Conservation (phyloP, 2,888 invertebrate species). For the Habroteleia sp. region DNA sequence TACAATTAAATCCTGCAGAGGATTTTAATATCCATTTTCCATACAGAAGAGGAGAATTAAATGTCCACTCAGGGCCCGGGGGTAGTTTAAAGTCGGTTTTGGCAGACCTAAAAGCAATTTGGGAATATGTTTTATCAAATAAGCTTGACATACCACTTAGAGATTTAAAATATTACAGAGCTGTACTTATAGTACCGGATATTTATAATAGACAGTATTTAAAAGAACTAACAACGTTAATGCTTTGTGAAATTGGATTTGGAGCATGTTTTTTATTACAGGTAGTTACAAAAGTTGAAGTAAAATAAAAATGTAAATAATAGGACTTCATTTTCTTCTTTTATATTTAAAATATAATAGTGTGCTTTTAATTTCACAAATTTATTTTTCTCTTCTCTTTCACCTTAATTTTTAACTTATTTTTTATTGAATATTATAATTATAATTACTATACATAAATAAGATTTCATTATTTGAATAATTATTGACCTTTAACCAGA, state of each 20-base stretch:
- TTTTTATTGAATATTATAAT: too few relatives aligned
- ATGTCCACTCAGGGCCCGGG: conserved; percentile 91
- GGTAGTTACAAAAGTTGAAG: conserved; percentile 82
- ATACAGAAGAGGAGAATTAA: conserved; percentile 92
- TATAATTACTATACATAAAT: too few relatives aligned
- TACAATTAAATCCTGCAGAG: conserved; percentile 86
- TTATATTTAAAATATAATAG: too few relatives aligned
- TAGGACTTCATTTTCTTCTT: too few relatives aligned
- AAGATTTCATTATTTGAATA: too few relatives aligned
- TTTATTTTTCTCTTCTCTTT: too few relatives aligned
- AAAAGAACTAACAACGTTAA: conserved; percentile 90
- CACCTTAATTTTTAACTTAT: too few relatives aligned
- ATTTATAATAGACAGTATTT: conserved; percentile 93
- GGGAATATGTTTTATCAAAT: conserved; percentile 90
- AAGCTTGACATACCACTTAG: conserved; percentile 87
- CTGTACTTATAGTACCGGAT: conserved; percentile 93
- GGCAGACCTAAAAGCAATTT: conserved; percentile 93
- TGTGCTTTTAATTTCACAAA: too few relatives aligned
- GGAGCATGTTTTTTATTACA: conserved; percentile 92
- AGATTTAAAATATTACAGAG: conserved; percentile 90
- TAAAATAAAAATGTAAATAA: too few relatives aligned
- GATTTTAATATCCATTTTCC: conserved; percentile 95
- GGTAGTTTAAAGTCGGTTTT: conserved; percentile 93
- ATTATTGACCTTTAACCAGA: too few relatives aligned
- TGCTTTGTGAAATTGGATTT: conserved; percentile 91